phyloP scores from a whole-genome alignment of 2,888 invertebrate genomes.

The Platycheirus rosarum region DNA sequence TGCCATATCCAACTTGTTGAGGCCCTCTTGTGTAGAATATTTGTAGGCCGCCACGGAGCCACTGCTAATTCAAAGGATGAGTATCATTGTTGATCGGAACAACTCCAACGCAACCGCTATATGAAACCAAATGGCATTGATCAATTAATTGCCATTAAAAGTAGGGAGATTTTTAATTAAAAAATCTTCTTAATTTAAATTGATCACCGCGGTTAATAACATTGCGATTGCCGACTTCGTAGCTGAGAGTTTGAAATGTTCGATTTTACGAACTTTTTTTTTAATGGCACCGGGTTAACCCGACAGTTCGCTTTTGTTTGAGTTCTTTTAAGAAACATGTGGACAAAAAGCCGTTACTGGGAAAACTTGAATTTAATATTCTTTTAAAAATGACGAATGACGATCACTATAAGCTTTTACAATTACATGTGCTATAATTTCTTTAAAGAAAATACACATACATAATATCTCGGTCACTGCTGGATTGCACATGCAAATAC shows the following conservation, averaged over 20 bases:
- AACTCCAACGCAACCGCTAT: conserved; percentile 49
- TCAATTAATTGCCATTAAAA: conserved; percentile 73
- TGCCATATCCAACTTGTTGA: conserved; percentile 68
- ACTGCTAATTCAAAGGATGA: conserved; percentile 69
- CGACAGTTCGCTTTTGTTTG: background rate
- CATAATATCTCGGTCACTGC: too few species aligned
- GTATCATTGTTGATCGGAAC: conserved; percentile 70
- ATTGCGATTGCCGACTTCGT: conserved; percentile 71
- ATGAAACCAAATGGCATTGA: conserved; percentile 70
- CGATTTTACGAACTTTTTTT: conserved; percentile 25
- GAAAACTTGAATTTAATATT: too few species aligned
- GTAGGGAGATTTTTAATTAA: conserved; percentile 74
- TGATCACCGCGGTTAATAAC: conserved; percentile 72
- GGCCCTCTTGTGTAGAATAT: conserved; percentile 55
- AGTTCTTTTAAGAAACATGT: too few species aligned
- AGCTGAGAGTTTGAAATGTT: conserved; percentile 67
- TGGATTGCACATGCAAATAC: too few species aligned
- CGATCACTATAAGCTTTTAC: too few species aligned
- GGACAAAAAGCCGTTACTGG: too few species aligned
- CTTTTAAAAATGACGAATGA: too few species aligned
- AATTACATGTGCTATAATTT: too few species aligned
- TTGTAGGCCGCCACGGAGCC: conserved; percentile 20
- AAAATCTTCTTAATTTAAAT: conserved; percentile 74
- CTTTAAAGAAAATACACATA: too few species aligned
- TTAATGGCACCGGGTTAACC: conserved; percentile 6